A percentile compares a stretch with the other conserved stretches of the same genome.
Evolutionary conservation across 2,888 invertebrate species (phyloP).

Genomic region (Hetaerina titia): DNA sequence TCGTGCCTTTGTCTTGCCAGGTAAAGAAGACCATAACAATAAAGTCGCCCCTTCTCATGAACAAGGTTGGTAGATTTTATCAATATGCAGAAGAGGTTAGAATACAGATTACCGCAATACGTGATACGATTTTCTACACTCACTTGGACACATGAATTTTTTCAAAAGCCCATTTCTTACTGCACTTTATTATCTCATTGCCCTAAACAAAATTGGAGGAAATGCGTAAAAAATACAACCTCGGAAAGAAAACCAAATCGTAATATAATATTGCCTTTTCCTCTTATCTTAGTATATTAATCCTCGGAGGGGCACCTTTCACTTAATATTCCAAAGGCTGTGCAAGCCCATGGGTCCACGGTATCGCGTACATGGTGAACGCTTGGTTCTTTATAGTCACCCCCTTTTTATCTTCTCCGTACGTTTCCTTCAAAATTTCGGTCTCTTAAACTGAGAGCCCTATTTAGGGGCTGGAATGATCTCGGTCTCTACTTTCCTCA

Average conservation of each 20-base stretch:
- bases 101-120: conserved; percentile 16
- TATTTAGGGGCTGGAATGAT: neutral
- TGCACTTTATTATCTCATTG: neutral
- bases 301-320: neutral
- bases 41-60: neutral
- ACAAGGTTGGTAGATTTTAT: neutral
- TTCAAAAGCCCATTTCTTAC: neutral
- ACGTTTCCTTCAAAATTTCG: neutral
- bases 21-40: neutral
- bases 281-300: conserved; percentile 4
- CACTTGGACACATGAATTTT: neutral
- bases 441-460: conserved; percentile 22
- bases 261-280: neutral
- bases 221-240: neutral
- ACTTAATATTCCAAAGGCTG: neutral
- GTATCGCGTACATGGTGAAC: neutral
- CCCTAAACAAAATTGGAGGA: neutral
- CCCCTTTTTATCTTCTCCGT: neutral
- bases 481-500: neutral
- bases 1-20: neutral
- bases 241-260: neutral
- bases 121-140: conserved; percentile 6
- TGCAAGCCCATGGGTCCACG: neutral
- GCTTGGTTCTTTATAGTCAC: neutral
- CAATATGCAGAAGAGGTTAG: neutral